Conservation (phyloP, 2,797 vertebrate genomes). For the Lagothrix lagotricha region DNA sequence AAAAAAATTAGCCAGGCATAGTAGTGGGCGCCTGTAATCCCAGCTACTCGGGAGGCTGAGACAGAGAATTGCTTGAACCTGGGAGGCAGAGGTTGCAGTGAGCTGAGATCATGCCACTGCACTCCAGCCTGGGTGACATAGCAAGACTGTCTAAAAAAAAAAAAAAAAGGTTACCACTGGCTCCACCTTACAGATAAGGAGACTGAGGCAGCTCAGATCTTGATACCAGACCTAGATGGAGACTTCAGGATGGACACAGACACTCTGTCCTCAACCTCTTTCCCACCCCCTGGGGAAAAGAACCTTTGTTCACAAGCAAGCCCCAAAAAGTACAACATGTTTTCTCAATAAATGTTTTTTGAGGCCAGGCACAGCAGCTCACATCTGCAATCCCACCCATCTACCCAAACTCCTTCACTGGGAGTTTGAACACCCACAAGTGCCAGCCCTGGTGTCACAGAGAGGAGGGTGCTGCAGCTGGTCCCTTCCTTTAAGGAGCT, state of each 20-base stretch:
- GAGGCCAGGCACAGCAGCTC: background rate
- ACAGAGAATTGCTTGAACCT: too few relatives aligned
- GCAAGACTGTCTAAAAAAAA: too few relatives aligned
- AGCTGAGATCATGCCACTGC: too few relatives aligned
- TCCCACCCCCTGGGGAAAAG: background rate
- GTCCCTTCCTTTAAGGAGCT: background rate
- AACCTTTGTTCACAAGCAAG: background rate
- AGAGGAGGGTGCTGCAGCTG: background rate
- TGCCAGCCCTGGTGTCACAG: background rate
- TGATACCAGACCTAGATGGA: background rate
- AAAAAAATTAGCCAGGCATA: too few relatives aligned
- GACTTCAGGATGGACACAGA: background rate
- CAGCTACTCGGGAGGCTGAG: too few relatives aligned
- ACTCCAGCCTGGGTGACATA: too few relatives aligned
- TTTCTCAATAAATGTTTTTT: background rate
- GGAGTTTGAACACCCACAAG: background rate
- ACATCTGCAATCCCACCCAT: background rate
- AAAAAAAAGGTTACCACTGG: too few relatives aligned
- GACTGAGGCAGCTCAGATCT: background rate
- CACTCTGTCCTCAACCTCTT: background rate
- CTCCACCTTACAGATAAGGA: background rate
- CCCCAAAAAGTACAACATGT: background rate
- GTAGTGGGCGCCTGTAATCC: too few relatives aligned
- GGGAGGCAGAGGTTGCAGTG: too few relatives aligned
- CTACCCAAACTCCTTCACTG: background rate